phyloP scores from a whole-genome alignment of 2,113 vertebrate genomes.

The Passerina amoena region DNA sequence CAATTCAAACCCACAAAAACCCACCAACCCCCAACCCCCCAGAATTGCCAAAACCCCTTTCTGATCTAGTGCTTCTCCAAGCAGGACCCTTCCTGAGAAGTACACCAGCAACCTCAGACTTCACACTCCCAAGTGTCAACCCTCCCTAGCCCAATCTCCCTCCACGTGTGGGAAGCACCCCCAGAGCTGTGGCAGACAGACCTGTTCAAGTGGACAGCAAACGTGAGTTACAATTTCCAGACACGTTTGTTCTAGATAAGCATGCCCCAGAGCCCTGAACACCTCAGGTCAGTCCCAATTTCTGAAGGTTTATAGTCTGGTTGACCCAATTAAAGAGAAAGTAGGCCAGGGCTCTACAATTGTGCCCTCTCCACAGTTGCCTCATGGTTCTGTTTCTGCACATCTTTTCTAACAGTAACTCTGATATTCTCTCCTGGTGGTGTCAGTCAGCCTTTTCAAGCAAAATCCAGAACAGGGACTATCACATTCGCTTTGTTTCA shows the following conservation, averaged over 20 bases:
- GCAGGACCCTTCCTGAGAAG: neutral
- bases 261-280: neutral
- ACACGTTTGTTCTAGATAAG: neutral
- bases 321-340: constrained; percentile 27
- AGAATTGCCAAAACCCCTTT: neutral
- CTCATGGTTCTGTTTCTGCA: neutral
- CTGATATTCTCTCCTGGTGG: neutral
- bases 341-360: constrained; percentile 16
- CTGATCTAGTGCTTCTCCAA: neutral
- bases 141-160: neutral
- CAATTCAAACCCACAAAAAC: neutral
- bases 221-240: neutral
- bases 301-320: neutral
- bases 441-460: neutral
- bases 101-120: neutral
- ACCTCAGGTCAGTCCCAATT: neutral
- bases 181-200: neutral
- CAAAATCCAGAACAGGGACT: neutral
- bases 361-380: neutral
- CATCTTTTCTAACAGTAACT: neutral
- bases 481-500: neutral
- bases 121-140: neutral
- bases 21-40: neutral
- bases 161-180: neutral
- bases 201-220: neutral